Evolutionary conservation across 2,888 invertebrate genomes (phyloP).

Genomic region (Papilio protenor): DNA sequence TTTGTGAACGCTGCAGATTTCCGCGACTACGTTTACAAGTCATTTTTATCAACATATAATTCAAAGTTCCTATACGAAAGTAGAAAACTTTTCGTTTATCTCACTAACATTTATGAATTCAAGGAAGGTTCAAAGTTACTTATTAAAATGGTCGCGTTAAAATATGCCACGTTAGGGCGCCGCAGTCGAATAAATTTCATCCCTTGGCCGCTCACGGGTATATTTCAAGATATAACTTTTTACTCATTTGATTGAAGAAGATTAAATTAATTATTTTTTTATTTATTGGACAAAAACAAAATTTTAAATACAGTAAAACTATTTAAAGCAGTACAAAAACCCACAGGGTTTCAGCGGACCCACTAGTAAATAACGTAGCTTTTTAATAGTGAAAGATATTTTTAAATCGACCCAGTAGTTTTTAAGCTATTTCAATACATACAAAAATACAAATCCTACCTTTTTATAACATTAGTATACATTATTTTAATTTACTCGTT

Average conservation of each 20-base stretch:
- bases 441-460: too few relatives aligned
- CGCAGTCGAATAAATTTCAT: constrained; percentile 75
- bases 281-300: too few relatives aligned
- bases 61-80: constrained; percentile 28
- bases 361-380: too few relatives aligned
- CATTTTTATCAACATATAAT: neutral
- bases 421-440: too few relatives aligned
- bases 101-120: constrained; percentile 6
- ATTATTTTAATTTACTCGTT: too few relatives aligned
- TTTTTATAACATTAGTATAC: too few relatives aligned
- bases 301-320: too few relatives aligned
- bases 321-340: too few relatives aligned
- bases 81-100: constrained; percentile 11
- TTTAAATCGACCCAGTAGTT: too few relatives aligned
- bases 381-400: too few relatives aligned
- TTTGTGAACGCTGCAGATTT: too few relatives aligned
- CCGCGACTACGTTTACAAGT: neutral
- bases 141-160: constrained; percentile 81
- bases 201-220: constrained; percentile 55
- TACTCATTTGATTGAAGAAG: constrained; percentile 8
- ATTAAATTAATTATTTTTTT: neutral
- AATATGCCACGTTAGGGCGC: constrained; percentile 79
- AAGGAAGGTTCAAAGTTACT: constrained; percentile 72
- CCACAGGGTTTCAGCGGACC: too few relatives aligned
- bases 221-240: constrained; percentile 23